Conservation (phyloP, 2,797 vertebrate species). For the Acrocephalus scirpaceus region DNA sequence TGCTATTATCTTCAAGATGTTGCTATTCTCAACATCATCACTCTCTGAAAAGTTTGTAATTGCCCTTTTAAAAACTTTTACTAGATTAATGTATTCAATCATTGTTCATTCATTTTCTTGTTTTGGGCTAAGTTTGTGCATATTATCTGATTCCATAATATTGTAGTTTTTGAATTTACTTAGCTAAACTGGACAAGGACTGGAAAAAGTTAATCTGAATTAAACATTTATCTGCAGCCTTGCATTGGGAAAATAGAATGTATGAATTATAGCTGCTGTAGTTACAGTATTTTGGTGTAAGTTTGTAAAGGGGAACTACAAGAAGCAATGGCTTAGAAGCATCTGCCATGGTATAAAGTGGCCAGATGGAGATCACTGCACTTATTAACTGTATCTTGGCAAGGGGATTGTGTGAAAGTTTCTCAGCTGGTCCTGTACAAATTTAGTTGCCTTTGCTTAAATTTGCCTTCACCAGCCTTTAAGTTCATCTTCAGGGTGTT, state of each 20-base stretch:
- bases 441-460: neutral
- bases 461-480: neutral
- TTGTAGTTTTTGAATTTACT: neutral
- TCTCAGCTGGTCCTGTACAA: neutral
- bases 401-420: neutral
- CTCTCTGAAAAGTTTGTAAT: neutral
- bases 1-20: neutral
- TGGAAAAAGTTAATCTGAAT: neutral
- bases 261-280: neutral
- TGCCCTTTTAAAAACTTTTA: neutral
- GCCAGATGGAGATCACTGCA: neutral
- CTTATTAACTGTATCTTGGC: neutral
- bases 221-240: neutral
- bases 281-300: neutral
- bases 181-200: neutral
- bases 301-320: neutral
- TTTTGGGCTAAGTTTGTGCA: neutral
- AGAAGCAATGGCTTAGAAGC: neutral
- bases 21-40: neutral
- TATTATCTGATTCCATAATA: neutral
- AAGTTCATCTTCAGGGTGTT: neutral
- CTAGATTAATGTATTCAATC: neutral
- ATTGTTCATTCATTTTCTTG: neutral
- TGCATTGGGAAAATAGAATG: neutral
- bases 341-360: neutral